Evolutionary conservation across 2,888 invertebrate species (phyloP).

Genomic region (Yponomeuta evonymella): DNA sequence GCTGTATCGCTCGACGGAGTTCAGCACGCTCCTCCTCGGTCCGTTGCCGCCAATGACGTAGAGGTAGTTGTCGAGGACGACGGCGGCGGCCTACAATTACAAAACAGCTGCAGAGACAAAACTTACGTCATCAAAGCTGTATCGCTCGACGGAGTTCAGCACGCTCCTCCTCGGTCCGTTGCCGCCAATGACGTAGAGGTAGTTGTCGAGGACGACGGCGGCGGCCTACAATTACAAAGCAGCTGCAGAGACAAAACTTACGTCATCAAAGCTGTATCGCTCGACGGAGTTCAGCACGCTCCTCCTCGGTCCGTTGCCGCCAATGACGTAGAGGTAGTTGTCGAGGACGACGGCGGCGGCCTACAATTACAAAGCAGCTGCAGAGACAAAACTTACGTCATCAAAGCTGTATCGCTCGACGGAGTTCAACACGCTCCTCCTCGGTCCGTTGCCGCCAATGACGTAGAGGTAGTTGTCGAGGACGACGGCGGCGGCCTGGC

Average conservation of each 20-base stretch:
- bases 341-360: constrained; percentile 92
- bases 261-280: constrained; percentile 66
- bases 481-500: constrained; percentile 93
- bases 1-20: too few relatives aligned
- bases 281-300: constrained; percentile 90
- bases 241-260: not conserved
- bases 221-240: too few relatives aligned
- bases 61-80: constrained; percentile 78
- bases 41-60: constrained; percentile 94
- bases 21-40: constrained; percentile 81
- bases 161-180: too few relatives aligned
- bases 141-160: constrained; percentile 87
- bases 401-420: constrained; percentile 90
- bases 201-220: too few relatives aligned
- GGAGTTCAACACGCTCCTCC: constrained; percentile 85
- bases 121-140: constrained; percentile 36
- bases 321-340: constrained; percentile 89
- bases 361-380: constrained; percentile 56
- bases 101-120: constrained; percentile 16
- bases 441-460: constrained; percentile 91
- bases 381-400: constrained; percentile 70
- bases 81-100: too few relatives aligned
- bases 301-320: constrained; percentile 89
- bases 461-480: constrained; percentile 89
- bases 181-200: too few relatives aligned